These are phyloP conservation scores for Aurelia sp. DNA, from an alignment of 30 jellyfish, hydroid and myxozoan species.

Conservation along the genomic window DNA sequence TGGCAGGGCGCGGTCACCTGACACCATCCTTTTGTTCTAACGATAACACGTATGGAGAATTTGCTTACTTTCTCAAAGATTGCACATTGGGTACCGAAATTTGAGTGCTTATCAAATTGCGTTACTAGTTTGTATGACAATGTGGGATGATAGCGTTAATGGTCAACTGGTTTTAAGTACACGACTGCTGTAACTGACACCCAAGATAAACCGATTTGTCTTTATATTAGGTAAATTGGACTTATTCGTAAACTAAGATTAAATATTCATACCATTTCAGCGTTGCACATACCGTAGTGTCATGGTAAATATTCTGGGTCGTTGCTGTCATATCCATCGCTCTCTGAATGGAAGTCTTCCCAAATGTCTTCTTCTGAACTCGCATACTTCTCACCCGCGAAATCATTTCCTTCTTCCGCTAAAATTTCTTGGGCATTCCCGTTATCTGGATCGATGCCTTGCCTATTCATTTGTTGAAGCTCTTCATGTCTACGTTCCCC, in stretches of 20 bases:
- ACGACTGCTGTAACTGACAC: background rate
- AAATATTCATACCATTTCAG: background rate
- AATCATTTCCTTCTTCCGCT: conserved; percentile 41
- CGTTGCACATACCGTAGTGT: background rate
- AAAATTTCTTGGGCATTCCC: conserved; percentile 42
- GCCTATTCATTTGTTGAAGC: conserved; percentile 24
- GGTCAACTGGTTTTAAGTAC: conserved; percentile 1
- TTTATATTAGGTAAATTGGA: background rate
- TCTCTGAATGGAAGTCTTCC: conserved; percentile 55
- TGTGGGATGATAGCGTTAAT: conserved; percentile 25
- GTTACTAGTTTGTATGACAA: conserved; percentile 36
- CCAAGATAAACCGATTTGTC: background rate
- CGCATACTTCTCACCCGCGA: conserved; percentile 49
- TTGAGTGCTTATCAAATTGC: conserved; percentile 12
- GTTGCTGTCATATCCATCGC: conserved; percentile 79
- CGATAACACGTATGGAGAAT: background rate
- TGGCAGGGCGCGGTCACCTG: conserved; percentile 5
- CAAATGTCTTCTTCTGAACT: conserved; percentile 69
- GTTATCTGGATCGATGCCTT: conserved; percentile 24
- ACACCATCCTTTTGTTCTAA: background rate
- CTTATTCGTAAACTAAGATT: background rate
- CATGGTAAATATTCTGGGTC: conserved; percentile 74
- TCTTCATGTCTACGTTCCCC: background rate
- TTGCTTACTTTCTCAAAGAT: conserved; percentile 1
- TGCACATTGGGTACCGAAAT: conserved; percentile 10